phyloP scores from a whole-genome alignment of 2,888 invertebrate genomes.

The Rhingia rostrata region DNA sequence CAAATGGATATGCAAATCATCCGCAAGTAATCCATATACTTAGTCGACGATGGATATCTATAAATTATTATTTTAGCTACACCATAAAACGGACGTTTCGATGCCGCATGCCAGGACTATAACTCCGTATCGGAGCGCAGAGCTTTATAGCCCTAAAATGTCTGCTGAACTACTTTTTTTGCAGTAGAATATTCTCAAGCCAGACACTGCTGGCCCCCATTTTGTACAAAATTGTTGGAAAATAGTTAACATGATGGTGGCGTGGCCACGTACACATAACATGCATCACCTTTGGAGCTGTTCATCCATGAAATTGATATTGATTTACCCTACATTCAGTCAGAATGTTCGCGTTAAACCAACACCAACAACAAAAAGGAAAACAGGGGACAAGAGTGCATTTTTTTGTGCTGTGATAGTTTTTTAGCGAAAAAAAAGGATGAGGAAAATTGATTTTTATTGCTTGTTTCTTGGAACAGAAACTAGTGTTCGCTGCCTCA shows the following conservation, averaged over 20 bases:
- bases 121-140: not conserved
- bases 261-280: constrained; percentile 32
- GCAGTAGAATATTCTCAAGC: not conserved
- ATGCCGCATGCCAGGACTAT: not conserved
- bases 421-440: constrained; percentile 18
- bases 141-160: not conserved
- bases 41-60: no score
- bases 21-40: no score
- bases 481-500: constrained; percentile 44
- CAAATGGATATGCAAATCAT: no score
- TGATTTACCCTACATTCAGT: constrained; percentile 68
- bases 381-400: constrained; percentile 15
- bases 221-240: constrained; percentile 25
- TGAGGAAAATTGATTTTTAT: constrained; percentile 68
- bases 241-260: constrained; percentile 48
- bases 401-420: constrained; percentile 8
- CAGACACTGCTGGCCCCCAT: not conserved
- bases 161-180: not conserved
- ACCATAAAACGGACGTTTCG: constrained; percentile 1
- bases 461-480: constrained; percentile 55
- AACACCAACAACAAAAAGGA: constrained; percentile 12
- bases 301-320: constrained; percentile 69
- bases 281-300: constrained; percentile 56
- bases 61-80: no score
- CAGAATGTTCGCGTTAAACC: constrained; percentile 56